These are phyloP conservation scores for Castor canadensis DNA, from an alignment of 2,113 vertebrate genomes.

Conservation along the genomic window DNA sequence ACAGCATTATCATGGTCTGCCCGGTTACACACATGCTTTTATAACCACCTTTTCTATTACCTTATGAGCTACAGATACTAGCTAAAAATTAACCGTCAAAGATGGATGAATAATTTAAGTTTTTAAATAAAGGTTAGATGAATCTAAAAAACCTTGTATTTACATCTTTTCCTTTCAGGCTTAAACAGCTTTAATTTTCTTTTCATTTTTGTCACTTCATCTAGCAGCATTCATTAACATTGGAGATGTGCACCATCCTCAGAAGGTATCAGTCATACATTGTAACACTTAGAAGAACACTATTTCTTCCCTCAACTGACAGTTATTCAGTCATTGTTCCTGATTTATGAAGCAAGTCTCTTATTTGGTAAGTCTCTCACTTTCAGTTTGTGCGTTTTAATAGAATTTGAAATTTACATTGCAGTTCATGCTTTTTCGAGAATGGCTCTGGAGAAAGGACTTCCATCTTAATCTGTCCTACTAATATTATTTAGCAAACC, in stretches of 20 bases:
- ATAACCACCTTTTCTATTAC: conserved; percentile 49
- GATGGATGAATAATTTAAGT: conserved; percentile 79
- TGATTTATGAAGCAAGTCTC: background rate
- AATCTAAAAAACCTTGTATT: conserved; percentile 73
- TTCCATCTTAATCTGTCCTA: background rate
- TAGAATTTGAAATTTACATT: background rate
- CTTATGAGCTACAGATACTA: conserved; percentile 57
- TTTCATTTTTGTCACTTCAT: background rate
- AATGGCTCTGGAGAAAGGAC: background rate
- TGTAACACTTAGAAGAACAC: background rate
- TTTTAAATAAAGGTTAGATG: conserved; percentile 72
- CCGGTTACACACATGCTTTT: conserved; percentile 67
- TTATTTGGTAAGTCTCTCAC: background rate
- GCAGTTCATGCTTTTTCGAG: conserved; percentile 15
- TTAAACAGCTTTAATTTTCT: conserved; percentile 28
- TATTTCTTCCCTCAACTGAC: background rate
- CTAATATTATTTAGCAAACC: background rate
- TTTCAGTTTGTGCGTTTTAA: background rate
- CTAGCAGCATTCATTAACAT: conserved; percentile 38
- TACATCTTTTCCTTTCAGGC: conserved; percentile 59
- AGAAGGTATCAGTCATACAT: background rate
- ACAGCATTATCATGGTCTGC: conserved; percentile 41
- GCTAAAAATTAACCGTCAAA: conserved; percentile 64
- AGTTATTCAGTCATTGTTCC: background rate
- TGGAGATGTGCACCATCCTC: background rate